These are phyloP conservation scores for Leptodactylus fallax DNA, from an alignment of 2,797 vertebrate species.

Conservation along the genomic window DNA sequence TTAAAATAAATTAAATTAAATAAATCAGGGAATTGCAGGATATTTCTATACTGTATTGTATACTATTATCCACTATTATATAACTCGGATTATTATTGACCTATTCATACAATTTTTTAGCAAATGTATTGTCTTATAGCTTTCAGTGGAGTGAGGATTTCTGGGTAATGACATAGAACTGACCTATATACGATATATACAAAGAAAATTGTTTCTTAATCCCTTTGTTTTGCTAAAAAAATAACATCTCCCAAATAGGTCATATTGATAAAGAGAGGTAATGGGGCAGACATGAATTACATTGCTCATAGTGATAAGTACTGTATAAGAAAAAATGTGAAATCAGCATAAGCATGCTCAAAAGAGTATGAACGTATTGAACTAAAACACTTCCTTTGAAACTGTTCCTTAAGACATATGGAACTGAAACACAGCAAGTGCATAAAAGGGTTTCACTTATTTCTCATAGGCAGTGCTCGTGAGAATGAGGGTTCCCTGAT, in stretches of 20 bases:
- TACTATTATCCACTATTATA: background rate
- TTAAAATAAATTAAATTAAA: too few species aligned
- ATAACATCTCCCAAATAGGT: conserved; percentile 35
- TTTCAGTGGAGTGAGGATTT: conserved; percentile 1
- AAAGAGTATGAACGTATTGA: background rate
- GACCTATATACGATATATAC: conserved; percentile 30
- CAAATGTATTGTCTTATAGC: background rate
- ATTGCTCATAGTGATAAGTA: background rate
- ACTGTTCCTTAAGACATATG: background rate
- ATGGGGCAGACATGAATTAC: background rate
- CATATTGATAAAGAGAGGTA: background rate
- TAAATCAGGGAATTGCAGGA: too few species aligned
- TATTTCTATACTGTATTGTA: too few species aligned
- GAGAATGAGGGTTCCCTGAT: too few species aligned
- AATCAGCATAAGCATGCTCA: background rate
- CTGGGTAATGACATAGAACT: conserved; percentile 1
- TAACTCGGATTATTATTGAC: background rate
- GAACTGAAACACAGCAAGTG: too few species aligned
- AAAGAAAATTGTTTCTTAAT: conserved; percentile 18
- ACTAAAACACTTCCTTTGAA: background rate
- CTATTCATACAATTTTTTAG: background rate
- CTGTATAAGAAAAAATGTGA: too few species aligned
- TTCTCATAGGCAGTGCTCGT: too few species aligned
- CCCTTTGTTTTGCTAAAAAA: background rate
- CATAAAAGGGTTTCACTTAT: too few species aligned